Base-by-base conservation (phyloP, 2,797 vertebrate genomes). In the Botia kubotai region DNA sequence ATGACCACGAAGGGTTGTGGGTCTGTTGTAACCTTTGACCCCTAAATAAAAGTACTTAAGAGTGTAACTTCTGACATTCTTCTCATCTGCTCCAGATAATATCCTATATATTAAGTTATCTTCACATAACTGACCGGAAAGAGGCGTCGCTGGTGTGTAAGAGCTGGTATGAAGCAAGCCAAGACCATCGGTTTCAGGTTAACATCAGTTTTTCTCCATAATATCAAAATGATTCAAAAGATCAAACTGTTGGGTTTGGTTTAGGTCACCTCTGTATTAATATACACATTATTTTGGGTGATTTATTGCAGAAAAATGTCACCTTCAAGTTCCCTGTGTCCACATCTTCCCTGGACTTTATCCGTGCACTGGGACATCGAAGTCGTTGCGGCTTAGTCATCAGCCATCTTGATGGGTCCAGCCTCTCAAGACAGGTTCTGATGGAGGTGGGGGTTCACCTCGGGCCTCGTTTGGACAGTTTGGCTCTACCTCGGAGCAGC, bases 161-260 rank as follows among this genome's bases (percentile, higher is more conserved):
- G 77, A 92, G 90, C 82, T 97, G 96, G 96, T 95, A 94, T 86
- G 68, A 33, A 55, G 96, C 96, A 36, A 94, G 94, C 78, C 95
- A 93, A 86, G 95, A 95, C 85, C 88, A 83, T 39, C 87, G 87
- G 75, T 94, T 93, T 62, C 95, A 96, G 95, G 96, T 96, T 89
- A 79, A 52, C 17, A 19, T 23, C 0, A 52, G n/a, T 55, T 13
- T 50, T 29, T 19, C 10, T 36, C 4, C 29, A 0, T 13, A 57
- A 62, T n/a, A 36, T 63, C 13, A 43, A 6, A 13, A 33, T 73
- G 17, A 21, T 33, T 7, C 21, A 19, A 66, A n/a, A 66, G 17
- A 43, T 75, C 12, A 16, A 0, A 2, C 21, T 58, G 23, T 21
- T 5, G 0, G 0, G 6, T 4, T 23, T 2, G 10, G 4, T 36